phyloP scores from a whole-genome alignment of 2,113 vertebrate species.

The Dunckerocampus dactyliophorus region DNA sequence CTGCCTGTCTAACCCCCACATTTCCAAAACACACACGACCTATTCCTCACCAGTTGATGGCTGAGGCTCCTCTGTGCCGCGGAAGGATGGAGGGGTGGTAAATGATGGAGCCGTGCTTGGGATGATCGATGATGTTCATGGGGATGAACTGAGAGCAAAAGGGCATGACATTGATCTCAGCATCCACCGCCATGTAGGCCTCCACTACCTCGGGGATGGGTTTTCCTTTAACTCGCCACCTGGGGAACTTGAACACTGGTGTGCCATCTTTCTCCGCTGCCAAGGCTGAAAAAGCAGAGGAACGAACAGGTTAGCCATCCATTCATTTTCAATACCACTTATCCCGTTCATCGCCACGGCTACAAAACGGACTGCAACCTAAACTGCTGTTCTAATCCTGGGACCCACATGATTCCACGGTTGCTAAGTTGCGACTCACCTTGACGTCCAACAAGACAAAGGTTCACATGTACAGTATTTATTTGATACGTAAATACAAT shows the following conservation, averaged over 20 bases:
- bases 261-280: conserved; percentile 92
- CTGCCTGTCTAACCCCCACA: too few species aligned
- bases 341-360: too few species aligned
- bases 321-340: neutral
- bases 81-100: conserved; percentile 96
- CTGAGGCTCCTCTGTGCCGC: conserved; percentile 91
- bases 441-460: too few species aligned
- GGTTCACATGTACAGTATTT: too few species aligned
- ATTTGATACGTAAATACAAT: too few species aligned
- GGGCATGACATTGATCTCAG: conserved; percentile 95
- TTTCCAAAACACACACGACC: neutral
- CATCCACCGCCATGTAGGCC: conserved; percentile 86
- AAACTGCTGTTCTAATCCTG: too few species aligned
- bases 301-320: neutral
- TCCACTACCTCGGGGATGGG: conserved; percentile 84
- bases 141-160: conserved; percentile 99
- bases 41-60: conserved; percentile 89
- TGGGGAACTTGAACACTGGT: conserved; percentile 93
- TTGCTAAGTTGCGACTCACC: too few species aligned
- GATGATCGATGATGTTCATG: conserved; percentile 89
- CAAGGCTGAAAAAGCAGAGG: conserved; percentile 70
- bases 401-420: too few species aligned
- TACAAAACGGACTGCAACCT: too few species aligned
- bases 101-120: conserved; percentile 91
- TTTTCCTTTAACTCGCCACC: conserved; percentile 90